phyloP scores from a whole-genome alignment of 2,113 vertebrate species.

The Cairina moschata region DNA sequence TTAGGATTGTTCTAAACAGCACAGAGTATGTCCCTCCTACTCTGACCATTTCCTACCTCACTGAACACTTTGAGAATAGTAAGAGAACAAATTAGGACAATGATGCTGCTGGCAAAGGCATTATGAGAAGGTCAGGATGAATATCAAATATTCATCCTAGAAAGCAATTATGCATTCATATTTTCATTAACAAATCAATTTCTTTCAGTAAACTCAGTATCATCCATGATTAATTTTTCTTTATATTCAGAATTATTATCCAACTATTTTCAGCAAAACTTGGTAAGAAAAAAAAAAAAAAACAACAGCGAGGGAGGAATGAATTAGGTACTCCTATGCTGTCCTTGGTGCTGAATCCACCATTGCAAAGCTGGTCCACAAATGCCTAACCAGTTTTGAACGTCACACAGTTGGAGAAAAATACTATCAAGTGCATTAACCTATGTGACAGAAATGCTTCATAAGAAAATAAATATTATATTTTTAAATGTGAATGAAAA shows the following conservation, averaged over 20 bases:
- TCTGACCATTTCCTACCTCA: background rate
- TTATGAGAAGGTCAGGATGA: background rate
- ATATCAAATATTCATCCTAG: background rate
- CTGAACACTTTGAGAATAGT: background rate
- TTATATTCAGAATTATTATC: background rate
- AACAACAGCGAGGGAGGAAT: background rate
- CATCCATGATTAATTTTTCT: background rate
- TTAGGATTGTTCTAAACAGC: background rate
- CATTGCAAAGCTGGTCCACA: rapidly evolving
- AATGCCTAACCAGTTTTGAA: background rate
- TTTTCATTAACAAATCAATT: background rate
- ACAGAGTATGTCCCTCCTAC: background rate
- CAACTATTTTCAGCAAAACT: background rate
- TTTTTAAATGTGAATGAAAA: background rate
- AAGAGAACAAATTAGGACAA: background rate
- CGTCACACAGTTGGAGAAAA: background rate
- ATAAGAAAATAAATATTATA: background rate
- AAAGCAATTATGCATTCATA: background rate
- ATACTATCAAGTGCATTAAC: background rate
- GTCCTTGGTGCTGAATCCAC: background rate
- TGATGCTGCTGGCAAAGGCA: background rate
- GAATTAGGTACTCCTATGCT: background rate
- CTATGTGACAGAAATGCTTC: background rate
- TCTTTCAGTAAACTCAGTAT: background rate
- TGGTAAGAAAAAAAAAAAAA: background rate